Base-by-base conservation (phyloP, 2,113 vertebrate genomes). In the Boleophthalmus pectinirostris region DNA sequence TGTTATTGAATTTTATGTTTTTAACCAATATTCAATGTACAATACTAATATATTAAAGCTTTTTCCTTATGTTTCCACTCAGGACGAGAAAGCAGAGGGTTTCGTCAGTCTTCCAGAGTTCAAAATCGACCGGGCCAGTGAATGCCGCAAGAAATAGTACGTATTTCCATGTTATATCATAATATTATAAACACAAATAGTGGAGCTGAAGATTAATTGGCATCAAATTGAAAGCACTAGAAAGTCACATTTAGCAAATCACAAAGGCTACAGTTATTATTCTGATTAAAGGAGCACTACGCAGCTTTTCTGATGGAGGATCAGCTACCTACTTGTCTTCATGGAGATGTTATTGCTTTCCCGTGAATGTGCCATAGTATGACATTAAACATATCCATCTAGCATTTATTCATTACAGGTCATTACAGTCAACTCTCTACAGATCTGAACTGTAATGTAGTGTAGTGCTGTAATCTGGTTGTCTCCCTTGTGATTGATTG, bases 91-190 rank as follows among this genome's bases (percentile, higher is more conserved):
- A 90, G 98, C 98, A 0, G 98, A 99, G 90, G 98, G 98, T 73
- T 99, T 99, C 75, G 97, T 99, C 90, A 97, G 97, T 87, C 94
- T 99, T 75, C 96, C 98, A 68, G 97, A 99, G 92, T 99, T 99
- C 90, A 98, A 97, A 94, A 98, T 99, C 72, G 98, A 99, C 88
- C 94, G 96, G 77, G 98, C 98, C 88, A 97, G 94, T 61, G 98
- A 98, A 93, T 99, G 98, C 85, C 96, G 97, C 78, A 98, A 97
- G 89, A 99, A 99, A 89, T 98, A 96, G 97, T 99, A 92, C 95
- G 97, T 95, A 24, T 74, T 58, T 25, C 38, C 10, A 43, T 43
- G 8, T 14, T 24, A 24, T 57, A 23, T 56, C 3, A 11, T 14
- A 2, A 58, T 0, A 8, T 63, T 9, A n/a, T 64, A 72, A n/a